phyloP scores from a whole-genome alignment of 1,140 invertebrate species.

The Trichogramma pretiosum region DNA sequence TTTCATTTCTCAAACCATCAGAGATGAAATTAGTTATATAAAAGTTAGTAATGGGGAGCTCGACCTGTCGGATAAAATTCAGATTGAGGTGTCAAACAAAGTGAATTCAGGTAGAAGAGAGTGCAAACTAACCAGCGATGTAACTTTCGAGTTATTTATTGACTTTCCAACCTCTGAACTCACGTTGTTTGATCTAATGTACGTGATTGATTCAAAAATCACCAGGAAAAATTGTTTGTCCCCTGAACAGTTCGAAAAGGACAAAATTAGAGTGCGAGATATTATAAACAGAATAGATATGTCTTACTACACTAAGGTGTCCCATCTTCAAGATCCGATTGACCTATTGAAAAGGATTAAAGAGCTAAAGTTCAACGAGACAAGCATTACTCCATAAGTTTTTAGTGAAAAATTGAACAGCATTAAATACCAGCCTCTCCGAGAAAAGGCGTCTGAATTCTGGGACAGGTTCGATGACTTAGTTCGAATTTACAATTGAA shows the following conservation, averaged over 20 bases:
- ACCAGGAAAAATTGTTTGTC: too few species aligned
- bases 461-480: conserved; percentile 16
- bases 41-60: too few species aligned
- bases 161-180: neutral
- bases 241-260: neutral
- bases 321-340: neutral
- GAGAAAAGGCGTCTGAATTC: conserved; percentile 11
- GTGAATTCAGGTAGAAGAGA: neutral
- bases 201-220: neutral
- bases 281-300: too few species aligned
- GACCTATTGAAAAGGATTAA: conserved; percentile 15
- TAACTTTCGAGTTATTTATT: neutral
- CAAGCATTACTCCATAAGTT: conserved; percentile 4
- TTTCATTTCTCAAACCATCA: too few species aligned
- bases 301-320: too few species aligned
- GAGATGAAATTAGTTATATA: too few species aligned
- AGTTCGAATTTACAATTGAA: conserved; percentile 11
- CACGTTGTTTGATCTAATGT: neutral
- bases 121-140: neutral
- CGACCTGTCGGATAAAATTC: neutral
- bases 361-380: conserved; percentile 15
- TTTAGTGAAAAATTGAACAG: conserved; percentile 13
- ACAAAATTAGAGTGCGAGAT: neutral
- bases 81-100: neutral
- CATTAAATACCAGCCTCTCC: conserved; percentile 4